Evolutionary conservation across 92 coral and sea anemone genomes (phyloP).

Genomic region (Desmophyllum pertusum): DNA sequence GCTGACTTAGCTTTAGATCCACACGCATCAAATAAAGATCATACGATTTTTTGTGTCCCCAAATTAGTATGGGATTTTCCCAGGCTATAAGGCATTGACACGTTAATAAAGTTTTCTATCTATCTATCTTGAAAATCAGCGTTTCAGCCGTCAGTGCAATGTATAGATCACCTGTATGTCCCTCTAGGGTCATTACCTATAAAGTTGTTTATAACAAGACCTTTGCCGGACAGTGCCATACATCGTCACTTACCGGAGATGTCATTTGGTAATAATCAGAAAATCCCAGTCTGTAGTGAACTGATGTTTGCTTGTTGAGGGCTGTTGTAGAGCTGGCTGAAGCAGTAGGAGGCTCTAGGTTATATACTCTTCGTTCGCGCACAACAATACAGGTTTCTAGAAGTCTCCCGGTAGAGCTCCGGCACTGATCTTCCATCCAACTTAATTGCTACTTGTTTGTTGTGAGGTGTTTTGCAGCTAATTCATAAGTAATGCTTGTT

Average conservation of each 20-base stretch:
- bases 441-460: background rate
- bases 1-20: no score
- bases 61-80: no score
- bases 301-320: background rate
- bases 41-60: no score
- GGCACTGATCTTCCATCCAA: slow-evolving; percentile 21
- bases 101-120: no score
- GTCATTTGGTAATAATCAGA: slow-evolving; percentile 8
- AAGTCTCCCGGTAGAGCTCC: slow-evolving; percentile 14
- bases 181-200: no score
- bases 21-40: no score
- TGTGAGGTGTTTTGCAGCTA: background rate
- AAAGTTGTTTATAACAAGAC: no score
- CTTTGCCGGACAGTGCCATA: background rate
- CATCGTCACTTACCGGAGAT: slow-evolving; percentile 32
- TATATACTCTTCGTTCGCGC: background rate
- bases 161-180: no score
- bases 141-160: no score
- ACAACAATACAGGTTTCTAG: slow-evolving; percentile 23
- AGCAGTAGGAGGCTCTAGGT: background rate
- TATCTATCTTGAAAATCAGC: no score
- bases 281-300: background rate
- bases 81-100: no score
- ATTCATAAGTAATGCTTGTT: background rate
- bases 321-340: background rate